Evolutionary conservation across 2,113 vertebrate genomes (phyloP), one percentile per base, ranked within the genome.

Genomic region (Lamprologus lemairii): DNA sequence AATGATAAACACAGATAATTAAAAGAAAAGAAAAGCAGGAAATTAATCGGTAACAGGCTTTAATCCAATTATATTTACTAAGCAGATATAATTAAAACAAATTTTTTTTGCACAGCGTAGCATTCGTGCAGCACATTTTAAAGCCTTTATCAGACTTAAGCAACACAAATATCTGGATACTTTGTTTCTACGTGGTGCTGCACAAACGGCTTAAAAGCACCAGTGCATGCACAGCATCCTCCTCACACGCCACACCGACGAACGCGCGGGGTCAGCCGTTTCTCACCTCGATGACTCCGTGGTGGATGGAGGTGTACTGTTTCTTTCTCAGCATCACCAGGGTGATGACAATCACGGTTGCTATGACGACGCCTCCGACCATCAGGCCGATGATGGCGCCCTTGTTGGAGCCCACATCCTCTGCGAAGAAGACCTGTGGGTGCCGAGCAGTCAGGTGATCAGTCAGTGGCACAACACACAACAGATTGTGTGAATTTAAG

Each of bases 281-380:
- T 65, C 88, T 94, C 83, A 99, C 99, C 98, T 99, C 99, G 80
- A 99, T 97, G 88, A 99, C 98, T 79, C 99, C 99, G 47, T 99
- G 98, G 95, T 99, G 99, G 94, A 99, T 99, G 90, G 99, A 99
- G 14, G 99, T 99, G 95, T 99, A 99, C 93, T 99, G 99, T 92
- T 99, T 99, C 97, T 99, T 99, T 96, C 98, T 98, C 95, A 99
- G 97, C 99, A 99, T 99, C 95, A 99, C 98, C 96, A 99, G 92
- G 87, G 99, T 99, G 96, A 99, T 99, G 91, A 99, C 98, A 58
- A 99, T 99, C 93, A 99, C 98, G 7, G 98, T 99, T 79, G 99
- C 99, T 96, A 99, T 99, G 96, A 99, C 98, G 84, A 99, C 97
- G 6, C 99, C 99, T 7, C 99, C 99, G 28, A 99, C 99, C 99